Evolutionary conservation across 2,113 vertebrate species (phyloP).

Genomic region (pig (Sus scrofa)): DNA sequence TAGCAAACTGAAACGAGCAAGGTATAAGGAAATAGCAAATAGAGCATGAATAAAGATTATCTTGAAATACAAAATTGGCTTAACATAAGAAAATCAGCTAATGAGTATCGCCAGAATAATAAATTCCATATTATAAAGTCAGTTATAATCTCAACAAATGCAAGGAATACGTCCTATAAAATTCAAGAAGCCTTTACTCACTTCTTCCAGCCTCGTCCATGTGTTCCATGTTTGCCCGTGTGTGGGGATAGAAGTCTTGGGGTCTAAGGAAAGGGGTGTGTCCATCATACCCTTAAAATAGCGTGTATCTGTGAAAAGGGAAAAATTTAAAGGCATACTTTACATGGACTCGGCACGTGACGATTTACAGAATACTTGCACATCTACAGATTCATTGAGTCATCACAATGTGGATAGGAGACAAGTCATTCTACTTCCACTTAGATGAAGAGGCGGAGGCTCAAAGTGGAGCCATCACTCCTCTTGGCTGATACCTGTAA

Average conservation of each 20-base stretch:
- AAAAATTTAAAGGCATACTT: background rate
- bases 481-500: accelerated
- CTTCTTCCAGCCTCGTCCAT: slow-evolving; percentile 26
- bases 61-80: too few relatives aligned
- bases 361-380: background rate
- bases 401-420: background rate
- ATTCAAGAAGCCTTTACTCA: slow-evolving; percentile 28
- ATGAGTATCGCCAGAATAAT: too few relatives aligned
- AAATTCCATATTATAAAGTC: too few relatives aligned
- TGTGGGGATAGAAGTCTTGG: accelerated
- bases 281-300: slow-evolving; percentile 70
- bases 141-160: too few relatives aligned
- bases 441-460: background rate
- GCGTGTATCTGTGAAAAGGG: slow-evolving; percentile 82
- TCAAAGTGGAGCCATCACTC: background rate
- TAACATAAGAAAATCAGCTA: too few relatives aligned
- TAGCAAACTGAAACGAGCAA: too few relatives aligned
- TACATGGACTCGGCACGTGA: accelerated
- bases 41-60: too few relatives aligned
- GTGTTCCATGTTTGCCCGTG: background rate
- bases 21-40: too few relatives aligned
- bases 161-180: too few relatives aligned
- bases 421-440: accelerated
- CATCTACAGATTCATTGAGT: background rate
- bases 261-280: background rate